Conservation (phyloP, 2,888 invertebrate genomes). For the Synergus umbraculus region DNA sequence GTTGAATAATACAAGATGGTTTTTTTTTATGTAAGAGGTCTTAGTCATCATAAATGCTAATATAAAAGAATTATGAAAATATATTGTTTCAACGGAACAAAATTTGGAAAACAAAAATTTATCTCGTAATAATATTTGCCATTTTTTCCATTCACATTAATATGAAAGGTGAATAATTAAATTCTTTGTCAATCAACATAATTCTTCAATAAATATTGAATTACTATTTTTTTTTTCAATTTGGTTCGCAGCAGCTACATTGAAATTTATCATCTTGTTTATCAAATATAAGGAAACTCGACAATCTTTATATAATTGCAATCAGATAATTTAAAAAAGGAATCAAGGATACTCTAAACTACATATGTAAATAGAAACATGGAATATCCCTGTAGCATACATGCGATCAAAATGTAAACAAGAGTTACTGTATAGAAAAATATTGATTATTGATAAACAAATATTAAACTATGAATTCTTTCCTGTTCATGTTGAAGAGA, state of each 20-base stretch:
- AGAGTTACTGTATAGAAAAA: background rate
- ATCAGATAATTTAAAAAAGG: background rate
- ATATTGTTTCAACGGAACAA: background rate
- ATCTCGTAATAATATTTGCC: no score
- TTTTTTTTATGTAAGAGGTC: background rate
- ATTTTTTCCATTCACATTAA: background rate
- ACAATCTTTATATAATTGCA: background rate
- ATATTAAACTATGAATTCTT: background rate
- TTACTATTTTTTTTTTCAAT: background rate
- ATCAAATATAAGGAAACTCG: background rate
- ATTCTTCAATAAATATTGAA: background rate
- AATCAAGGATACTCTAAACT: background rate
- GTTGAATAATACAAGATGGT: background rate
- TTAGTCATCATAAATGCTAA: background rate
- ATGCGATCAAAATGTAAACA: background rate
- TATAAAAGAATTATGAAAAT: background rate
- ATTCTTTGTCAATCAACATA: background rate
- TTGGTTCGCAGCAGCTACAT: background rate
- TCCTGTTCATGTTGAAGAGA: background rate
- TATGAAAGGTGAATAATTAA: background rate
- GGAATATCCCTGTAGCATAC: background rate
- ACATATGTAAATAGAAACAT: background rate
- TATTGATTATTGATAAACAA: background rate
- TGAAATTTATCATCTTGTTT: slow-evolving; percentile 3
- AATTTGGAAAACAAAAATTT: background rate